Base-by-base conservation (phyloP, 2,113 vertebrate genomes). In the Halichoerus grypus region DNA sequence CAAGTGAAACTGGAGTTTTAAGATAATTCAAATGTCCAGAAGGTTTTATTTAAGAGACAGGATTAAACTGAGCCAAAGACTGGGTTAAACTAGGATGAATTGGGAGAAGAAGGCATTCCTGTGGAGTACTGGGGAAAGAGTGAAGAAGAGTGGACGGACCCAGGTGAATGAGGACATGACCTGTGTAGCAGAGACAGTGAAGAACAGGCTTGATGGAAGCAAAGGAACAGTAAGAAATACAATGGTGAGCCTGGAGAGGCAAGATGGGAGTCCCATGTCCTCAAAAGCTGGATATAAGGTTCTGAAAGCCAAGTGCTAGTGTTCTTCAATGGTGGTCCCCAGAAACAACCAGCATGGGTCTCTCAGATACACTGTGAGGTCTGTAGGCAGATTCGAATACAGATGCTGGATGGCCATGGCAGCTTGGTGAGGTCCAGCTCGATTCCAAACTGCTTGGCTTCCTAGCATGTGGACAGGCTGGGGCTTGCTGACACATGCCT, bases 391-490 rank as follows among this genome's bases (percentile, higher is more conserved):
- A 69, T 33, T 63, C 42, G 71, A 46, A 26, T 22, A 80, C 15
- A 95, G 79, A 59, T 19, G 13, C 55, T 15, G 51, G 55, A n/a
- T 2, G 46, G 94, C 79, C 71, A 42, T 0, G 3, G 76, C 84
- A 96, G 94, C 11, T 84, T 90, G 87, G 67, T 4, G 83, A 98
- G 82, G 46, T 63, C 97, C 87, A 67, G 92, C 94, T 96, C 81
- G 1, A 57, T 87, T 81, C 82, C 95, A 86, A 82, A 31, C 86
- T 72, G 51, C 51, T 14, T 81, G 77, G 61, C 80, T 94, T 63
- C 39, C 18, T 7, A 53, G 65, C 49, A 39, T 0, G 13, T 42
- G 42, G 15, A 67, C 55, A 33, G 61, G 81, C 15, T 31, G 57
- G n/a, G 28, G 9, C 61, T 67, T 69, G 31, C 33, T 36, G 76